Conservation (phyloP, 53 echinoderm and acorn worm genomes). For the Astropecten irregularis region DNA sequence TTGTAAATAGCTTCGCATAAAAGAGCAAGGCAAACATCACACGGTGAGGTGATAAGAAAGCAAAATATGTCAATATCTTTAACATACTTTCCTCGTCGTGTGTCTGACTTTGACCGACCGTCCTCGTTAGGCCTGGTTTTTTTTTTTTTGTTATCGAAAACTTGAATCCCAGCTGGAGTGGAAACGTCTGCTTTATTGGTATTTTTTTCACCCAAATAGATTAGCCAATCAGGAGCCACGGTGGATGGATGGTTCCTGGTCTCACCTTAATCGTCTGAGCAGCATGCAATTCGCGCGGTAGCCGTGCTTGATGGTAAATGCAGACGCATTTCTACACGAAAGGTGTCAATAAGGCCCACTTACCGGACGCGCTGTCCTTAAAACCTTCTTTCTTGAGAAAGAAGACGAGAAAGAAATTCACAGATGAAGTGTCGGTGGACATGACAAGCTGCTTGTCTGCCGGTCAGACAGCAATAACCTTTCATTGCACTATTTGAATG, state of each 20-base stretch:
- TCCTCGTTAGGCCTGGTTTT: too few relatives aligned
- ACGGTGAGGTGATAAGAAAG: slow-evolving; percentile 1
- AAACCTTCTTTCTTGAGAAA: neutral
- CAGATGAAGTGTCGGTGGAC: too few relatives aligned
- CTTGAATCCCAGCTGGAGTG: slow-evolving; percentile 5
- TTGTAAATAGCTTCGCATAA: neutral
- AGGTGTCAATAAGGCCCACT: neutral
- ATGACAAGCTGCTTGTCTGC: too few relatives aligned
- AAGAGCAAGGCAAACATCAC: slow-evolving; percentile 11
- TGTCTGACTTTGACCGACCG: too few relatives aligned
- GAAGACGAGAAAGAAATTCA: too few relatives aligned
- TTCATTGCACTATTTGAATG: slow-evolving; percentile 3
- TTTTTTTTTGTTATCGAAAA: too few relatives aligned
- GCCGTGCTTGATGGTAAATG: slow-evolving; percentile 14
- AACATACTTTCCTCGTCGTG: neutral
- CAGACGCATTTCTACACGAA: neutral
- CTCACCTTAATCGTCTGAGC: neutral
- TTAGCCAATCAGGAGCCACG: slow-evolving; percentile 33
- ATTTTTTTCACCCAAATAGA: slow-evolving; percentile 10
- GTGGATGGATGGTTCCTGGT: neutral
- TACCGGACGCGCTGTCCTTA: neutral
- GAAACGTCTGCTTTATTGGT: too few relatives aligned
- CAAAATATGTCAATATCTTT: slow-evolving; percentile 18
- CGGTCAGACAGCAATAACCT: slow-evolving; percentile 6
- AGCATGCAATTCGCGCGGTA: neutral